These are phyloP conservation scores for Micromussa lordhowensis DNA, from an alignment of 92 coral and sea anemone genomes.

Conservation along the genomic window DNA sequence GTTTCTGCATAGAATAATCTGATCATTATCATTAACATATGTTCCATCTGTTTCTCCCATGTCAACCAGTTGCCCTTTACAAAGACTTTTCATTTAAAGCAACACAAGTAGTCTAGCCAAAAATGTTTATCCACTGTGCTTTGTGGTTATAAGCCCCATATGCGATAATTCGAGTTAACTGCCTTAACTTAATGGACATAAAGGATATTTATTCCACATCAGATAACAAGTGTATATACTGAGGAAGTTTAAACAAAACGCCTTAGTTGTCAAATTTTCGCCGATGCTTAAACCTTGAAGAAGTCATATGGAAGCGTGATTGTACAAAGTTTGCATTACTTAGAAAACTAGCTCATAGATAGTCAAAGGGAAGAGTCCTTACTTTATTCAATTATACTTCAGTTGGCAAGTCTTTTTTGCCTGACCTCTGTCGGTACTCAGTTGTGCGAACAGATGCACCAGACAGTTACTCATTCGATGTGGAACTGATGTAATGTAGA, in stretches of 20 bases:
- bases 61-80: not conserved
- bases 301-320: not conserved
- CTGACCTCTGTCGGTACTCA: not conserved
- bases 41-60: not conserved
- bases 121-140: not conserved
- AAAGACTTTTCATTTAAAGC: not conserved
- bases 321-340: not conserved
- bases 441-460: not conserved
- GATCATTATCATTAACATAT: not conserved
- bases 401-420: not conserved
- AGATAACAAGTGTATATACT: not conserved
- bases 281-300: not conserved
- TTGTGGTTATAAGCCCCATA: not conserved
- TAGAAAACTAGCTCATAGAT: not conserved
- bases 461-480: not conserved
- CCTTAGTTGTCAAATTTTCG: not conserved
- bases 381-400: not conserved
- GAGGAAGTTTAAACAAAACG: conserved; percentile 4
- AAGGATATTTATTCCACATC: not conserved
- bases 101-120: not conserved
- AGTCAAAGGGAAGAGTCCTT: not conserved
- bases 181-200: not conserved
- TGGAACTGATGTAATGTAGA: not conserved
- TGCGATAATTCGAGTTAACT: conserved; percentile 2
- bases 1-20: not conserved